phyloP scores from a whole-genome alignment of 2,113 vertebrate species.

The Gallinago paraguaiae region DNA sequence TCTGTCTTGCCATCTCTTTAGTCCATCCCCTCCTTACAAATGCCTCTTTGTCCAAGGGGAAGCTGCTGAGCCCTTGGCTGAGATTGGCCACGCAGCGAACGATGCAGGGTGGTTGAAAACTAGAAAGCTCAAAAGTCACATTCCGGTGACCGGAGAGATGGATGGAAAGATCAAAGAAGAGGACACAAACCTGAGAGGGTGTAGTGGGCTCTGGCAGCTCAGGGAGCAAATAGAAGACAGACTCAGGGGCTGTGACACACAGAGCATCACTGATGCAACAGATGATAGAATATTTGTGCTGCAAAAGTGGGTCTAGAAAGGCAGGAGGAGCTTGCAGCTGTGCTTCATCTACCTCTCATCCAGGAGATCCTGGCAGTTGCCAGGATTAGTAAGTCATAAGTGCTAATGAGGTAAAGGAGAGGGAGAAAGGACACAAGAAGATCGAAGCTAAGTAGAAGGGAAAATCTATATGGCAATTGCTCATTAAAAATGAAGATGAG shows the following conservation, averaged over 20 bases:
- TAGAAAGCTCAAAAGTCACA: background rate
- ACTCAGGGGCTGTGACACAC: background rate
- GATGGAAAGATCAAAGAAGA: background rate
- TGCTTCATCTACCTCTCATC: background rate
- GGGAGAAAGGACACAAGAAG: background rate
- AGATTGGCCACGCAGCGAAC: background rate
- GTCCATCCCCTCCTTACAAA: background rate
- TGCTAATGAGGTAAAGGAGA: background rate
- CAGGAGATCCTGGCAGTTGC: background rate
- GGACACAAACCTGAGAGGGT: background rate
- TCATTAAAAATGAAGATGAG: background rate
- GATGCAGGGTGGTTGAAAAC: background rate
- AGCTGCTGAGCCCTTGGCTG: background rate
- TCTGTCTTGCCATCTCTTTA: background rate
- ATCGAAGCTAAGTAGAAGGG: background rate
- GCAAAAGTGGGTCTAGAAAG: background rate
- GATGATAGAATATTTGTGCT: background rate
- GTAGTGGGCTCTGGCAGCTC: background rate
- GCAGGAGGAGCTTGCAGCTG: background rate
- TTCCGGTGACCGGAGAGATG: background rate
- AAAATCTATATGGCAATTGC: background rate
- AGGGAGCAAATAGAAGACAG: fast-evolving
- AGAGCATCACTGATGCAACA: background rate
- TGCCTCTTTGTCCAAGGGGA: background rate
- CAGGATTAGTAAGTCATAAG: background rate